phyloP scores from a whole-genome alignment of 1,140 invertebrate species.

The Bombus impatiens region DNA sequence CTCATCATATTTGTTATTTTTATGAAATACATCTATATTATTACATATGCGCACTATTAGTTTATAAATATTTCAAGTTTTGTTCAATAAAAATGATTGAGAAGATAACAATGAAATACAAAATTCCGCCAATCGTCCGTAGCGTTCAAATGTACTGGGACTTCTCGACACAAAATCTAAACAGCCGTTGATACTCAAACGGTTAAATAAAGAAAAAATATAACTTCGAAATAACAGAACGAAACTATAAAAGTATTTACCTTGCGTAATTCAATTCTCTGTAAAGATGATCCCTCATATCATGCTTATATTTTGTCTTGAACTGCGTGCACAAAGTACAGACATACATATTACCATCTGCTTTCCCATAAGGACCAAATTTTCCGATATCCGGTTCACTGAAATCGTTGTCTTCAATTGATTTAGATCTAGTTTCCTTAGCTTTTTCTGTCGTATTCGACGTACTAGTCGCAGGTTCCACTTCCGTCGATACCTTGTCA shows the following conservation, averaged over 20 bases:
- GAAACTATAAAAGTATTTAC: slow-evolving; percentile 60
- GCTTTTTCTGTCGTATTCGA: not conserved
- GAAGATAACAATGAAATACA: too few relatives aligned
- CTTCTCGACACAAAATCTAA: too few relatives aligned
- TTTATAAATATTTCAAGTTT: too few relatives aligned
- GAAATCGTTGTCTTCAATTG: slow-evolving; percentile 31
- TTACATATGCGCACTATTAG: too few relatives aligned
- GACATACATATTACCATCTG: slow-evolving; percentile 76
- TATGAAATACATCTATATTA: too few relatives aligned
- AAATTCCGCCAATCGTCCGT: too few relatives aligned
- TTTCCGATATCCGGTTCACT: slow-evolving; percentile 54
- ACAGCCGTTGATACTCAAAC: too few relatives aligned
- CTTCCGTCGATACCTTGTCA: slow-evolving; percentile 43
- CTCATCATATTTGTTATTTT: too few relatives aligned
- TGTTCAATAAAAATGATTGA: too few relatives aligned
- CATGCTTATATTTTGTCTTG: slow-evolving; percentile 81
- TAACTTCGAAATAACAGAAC: not conserved
- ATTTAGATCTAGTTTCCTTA: slow-evolving; percentile 42
- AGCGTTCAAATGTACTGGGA: too few relatives aligned
- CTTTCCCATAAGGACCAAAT: slow-evolving; percentile 78
- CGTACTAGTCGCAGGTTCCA: not conserved
- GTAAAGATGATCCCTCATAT: slow-evolving; percentile 84
- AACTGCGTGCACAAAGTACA: slow-evolving; percentile 84
- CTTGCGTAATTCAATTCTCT: slow-evolving; percentile 83
- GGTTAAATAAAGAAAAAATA: not conserved